Conservation (phyloP, 2,113 vertebrate genomes). For the Aegithalos caudatus region DNA sequence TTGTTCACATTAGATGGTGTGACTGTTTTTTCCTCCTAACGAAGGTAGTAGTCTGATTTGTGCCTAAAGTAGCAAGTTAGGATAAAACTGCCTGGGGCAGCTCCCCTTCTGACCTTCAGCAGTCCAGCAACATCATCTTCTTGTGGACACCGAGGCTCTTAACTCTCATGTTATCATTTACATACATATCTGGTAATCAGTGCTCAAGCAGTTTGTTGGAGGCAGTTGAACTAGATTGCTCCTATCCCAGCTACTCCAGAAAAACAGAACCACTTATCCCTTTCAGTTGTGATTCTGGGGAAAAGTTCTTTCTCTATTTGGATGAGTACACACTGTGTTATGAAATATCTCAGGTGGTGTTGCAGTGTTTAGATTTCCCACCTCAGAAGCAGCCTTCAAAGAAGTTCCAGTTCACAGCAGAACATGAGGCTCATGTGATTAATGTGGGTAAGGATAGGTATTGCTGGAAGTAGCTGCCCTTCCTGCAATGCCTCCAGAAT, state of each 20-base stretch:
- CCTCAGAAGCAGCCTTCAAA: not conserved
- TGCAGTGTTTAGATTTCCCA: not conserved
- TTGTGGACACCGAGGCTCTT: not conserved
- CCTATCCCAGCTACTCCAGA: not conserved
- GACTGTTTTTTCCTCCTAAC: not conserved
- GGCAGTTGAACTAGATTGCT: not conserved
- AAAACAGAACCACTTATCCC: not conserved
- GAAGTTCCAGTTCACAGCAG: not conserved
- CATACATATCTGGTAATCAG: accelerated
- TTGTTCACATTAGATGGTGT: not conserved
- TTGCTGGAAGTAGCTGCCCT: not conserved
- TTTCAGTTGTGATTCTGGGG: not conserved
- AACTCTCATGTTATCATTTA: not conserved
- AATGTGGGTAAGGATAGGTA: not conserved
- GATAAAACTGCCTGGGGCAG: not conserved
- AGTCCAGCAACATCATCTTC: not conserved
- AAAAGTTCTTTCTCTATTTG: not conserved
- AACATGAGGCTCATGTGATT: accelerated
- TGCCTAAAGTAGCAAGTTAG: not conserved
- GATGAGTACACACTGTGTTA: accelerated
- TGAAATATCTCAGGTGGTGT: not conserved
- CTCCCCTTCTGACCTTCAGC: not conserved
- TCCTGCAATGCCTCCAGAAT: not conserved
- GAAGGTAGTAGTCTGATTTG: not conserved
- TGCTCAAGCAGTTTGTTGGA: not conserved